Evolutionary conservation across 2,888 invertebrate species (phyloP).

Genomic region (Hypolimnas misippus): DNA sequence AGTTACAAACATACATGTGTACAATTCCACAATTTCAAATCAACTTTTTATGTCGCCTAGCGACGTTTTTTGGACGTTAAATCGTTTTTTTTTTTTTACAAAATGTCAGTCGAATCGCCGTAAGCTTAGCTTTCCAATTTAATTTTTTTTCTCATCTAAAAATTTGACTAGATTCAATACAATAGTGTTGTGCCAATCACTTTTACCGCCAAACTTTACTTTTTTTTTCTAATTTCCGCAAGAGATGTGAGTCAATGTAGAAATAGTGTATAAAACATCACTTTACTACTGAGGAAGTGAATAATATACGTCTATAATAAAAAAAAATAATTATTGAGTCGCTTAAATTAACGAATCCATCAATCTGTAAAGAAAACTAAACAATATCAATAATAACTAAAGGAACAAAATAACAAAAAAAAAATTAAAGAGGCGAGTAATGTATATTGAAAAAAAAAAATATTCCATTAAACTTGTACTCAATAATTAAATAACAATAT

Average conservation of each 20-base stretch:
- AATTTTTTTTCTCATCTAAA: slow-evolving; percentile 57
- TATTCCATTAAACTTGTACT: slow-evolving; percentile 82
- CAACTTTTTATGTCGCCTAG: slow-evolving; percentile 74
- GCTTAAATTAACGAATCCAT: slow-evolving; percentile 61
- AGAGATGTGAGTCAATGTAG: slow-evolving; percentile 33
- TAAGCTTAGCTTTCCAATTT: slow-evolving; percentile 65
- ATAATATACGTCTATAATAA: slow-evolving; percentile 67
- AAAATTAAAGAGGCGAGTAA: slow-evolving; percentile 75
- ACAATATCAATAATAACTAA: slow-evolving; percentile 82
- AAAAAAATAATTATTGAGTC: slow-evolving; percentile 63
- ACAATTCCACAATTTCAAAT: slow-evolving; percentile 82
- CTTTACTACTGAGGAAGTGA: slow-evolving; percentile 74
- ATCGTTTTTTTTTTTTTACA: slow-evolving; percentile 59
- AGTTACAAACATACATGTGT: slow-evolving; percentile 57
- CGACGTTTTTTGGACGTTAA: slow-evolving; percentile 76
- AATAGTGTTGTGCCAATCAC: slow-evolving; percentile 69
- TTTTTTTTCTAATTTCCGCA: slow-evolving; percentile 43
- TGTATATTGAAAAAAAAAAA: slow-evolving; percentile 81
- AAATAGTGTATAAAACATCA: slow-evolving; percentile 51
- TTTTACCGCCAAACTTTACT: slow-evolving; percentile 65
- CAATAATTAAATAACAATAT: slow-evolving; percentile 84
- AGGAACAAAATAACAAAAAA: slow-evolving; percentile 83
- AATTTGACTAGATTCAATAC: slow-evolving; percentile 83
- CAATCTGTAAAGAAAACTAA: slow-evolving; percentile 71
- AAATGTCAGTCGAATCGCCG: slow-evolving; percentile 76